phyloP scores from a whole-genome alignment of 2,888 invertebrate genomes.

The Metopia argyrocephala region DNA sequence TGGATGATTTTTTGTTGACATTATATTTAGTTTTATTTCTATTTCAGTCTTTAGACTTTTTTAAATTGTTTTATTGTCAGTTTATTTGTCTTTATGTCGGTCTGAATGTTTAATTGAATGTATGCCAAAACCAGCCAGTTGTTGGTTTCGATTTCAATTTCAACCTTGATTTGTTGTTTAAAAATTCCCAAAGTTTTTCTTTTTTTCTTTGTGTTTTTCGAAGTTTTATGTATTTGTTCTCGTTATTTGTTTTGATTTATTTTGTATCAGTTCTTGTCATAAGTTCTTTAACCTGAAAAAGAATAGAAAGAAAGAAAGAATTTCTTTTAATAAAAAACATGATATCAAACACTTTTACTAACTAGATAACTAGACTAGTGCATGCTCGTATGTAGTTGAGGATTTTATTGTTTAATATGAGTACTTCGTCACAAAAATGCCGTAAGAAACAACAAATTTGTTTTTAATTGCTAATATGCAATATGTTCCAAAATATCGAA shows the following conservation, averaged over 20 bases:
- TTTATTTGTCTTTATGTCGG: background rate
- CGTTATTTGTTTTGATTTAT: conserved; percentile 5
- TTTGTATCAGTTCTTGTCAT: conserved; percentile 2
- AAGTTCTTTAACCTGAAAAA: conserved; percentile 58
- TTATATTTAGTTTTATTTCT: conserved; percentile 63
- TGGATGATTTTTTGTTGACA: conserved; percentile 75
- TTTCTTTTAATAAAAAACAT: background rate
- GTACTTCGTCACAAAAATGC: too few relatives aligned
- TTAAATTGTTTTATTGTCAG: background rate
- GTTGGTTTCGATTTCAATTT: conserved; percentile 54
- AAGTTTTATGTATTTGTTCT: background rate
- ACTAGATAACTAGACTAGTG: background rate
- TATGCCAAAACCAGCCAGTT: background rate
- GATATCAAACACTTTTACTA: conserved; percentile 22
- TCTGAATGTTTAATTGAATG: conserved; percentile 9
- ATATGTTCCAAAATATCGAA: too few relatives aligned
- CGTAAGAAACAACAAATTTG: too few relatives aligned
- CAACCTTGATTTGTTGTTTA: conserved; percentile 57
- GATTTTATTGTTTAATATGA: background rate
- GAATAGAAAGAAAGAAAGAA: background rate
- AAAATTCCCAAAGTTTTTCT: conserved; percentile 34
- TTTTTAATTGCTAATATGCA: too few relatives aligned
- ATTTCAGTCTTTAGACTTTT: conserved; percentile 1
- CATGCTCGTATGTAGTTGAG: background rate
- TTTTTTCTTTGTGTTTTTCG: background rate